Evolutionary conservation across 2,113 vertebrate genomes (phyloP), one percentile per base, ranked within the genome.

Genomic region (Dipodomys ordii): DNA sequence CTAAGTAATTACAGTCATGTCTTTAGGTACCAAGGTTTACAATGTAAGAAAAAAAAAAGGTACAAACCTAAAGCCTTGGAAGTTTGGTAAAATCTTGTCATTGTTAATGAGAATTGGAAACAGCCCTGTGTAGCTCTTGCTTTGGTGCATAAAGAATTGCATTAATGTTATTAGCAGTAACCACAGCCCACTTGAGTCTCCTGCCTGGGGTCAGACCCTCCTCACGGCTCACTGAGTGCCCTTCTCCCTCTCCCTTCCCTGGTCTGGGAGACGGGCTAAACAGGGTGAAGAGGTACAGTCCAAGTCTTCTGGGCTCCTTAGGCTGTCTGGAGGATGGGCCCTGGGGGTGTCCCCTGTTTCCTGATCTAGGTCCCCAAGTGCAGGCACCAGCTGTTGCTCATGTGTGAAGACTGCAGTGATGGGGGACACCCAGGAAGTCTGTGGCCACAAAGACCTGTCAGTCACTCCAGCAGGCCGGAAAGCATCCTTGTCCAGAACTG

Each of bases 91-190:
- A 93, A 85, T 73, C 83, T 72, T 73, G 79, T 60, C 76, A 16
- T 76, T 35, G 1, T 83, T 87, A 87, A 65, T 39, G 69, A 88
- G 93, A 90, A 87, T 91, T 93, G 71, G 80, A 94, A 94, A 83
- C 74, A 88, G 83, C 12, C 57, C 76, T 27, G 4, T 44, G 18
- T 85, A 86, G 62, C 16, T 3, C 84, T 76, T 46, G 35, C 67
- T 95, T 73, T 91, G 64, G 79, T 74, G 79, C 60, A 0, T 30
- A 74, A 92, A 49, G 64, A 88, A 89, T 62, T 83, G 68, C 2
- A 0, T 53, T 74, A 39, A 22, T 76, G 78, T 68, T 27, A 19
- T 82, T 65, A 89, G 71, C 35, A 60, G 22, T 57, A 69, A 28
- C 83, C 0, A 0, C 35, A 62, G 72, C 39, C 57, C 39, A 64